Evolutionary conservation across 2,888 invertebrate genomes (phyloP).

Genomic region (Himalopsyche tibetana): DNA sequence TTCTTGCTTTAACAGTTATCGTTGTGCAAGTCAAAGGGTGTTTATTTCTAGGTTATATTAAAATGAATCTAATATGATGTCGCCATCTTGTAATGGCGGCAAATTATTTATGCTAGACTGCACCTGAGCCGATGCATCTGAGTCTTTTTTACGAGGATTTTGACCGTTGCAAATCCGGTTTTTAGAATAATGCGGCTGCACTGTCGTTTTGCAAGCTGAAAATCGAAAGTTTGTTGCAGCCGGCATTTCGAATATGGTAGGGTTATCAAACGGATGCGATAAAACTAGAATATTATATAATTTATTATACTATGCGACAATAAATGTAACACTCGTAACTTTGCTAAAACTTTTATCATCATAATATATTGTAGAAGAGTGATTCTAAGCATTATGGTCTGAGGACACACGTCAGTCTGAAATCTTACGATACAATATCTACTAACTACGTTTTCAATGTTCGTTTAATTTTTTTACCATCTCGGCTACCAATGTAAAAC

Average conservation of each 20-base stretch:
- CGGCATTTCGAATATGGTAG: slow-evolving; percentile 1
- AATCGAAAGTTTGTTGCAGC: slow-evolving; percentile 2
- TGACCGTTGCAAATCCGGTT: slow-evolving; percentile 15
- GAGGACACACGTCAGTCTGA: too few relatives aligned
- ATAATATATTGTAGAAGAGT: too few relatives aligned
- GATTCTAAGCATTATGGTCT: too few relatives aligned
- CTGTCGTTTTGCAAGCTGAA: not conserved
- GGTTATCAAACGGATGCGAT: not conserved
- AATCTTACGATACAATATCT: too few relatives aligned
- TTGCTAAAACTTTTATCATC: too few relatives aligned
- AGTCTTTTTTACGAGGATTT: not conserved
- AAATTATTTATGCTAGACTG: slow-evolving; percentile 6
- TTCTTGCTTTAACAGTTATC: not conserved
- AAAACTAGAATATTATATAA: not conserved
- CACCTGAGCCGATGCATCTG: not conserved
- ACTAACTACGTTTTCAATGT: too few relatives aligned
- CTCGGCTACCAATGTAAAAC: too few relatives aligned
- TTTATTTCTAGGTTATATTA: not conserved
- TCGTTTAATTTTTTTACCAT: too few relatives aligned
- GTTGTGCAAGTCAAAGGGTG: not conserved
- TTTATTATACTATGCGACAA: not conserved
- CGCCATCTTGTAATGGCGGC: not conserved
- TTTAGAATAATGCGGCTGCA: slow-evolving; percentile 5
- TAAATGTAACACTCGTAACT: too few relatives aligned
- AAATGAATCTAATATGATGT: not conserved